phyloP scores from a whole-genome alignment of 2,797 vertebrate genomes.

The Pangasius macronema region DNA sequence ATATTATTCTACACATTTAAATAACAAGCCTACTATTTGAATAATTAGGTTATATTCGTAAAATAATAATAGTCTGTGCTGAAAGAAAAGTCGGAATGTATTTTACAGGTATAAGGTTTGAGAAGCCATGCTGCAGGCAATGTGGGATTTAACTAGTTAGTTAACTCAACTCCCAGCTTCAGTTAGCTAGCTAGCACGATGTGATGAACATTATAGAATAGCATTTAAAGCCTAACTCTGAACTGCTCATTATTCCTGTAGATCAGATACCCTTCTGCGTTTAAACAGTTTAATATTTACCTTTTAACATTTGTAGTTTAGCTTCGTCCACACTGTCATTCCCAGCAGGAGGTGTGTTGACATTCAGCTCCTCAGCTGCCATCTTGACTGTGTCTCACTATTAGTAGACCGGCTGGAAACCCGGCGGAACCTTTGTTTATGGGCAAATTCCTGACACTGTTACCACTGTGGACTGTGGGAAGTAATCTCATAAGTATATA shows the following conservation, averaged over 20 bases:
- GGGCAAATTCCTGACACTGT: not conserved
- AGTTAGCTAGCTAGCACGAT: no score
- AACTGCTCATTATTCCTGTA: not conserved
- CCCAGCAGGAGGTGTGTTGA: not conserved
- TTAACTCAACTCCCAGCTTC: not conserved
- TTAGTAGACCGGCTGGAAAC: constrained; percentile 62
- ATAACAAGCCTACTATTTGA: not conserved
- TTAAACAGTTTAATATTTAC: constrained; percentile 31
- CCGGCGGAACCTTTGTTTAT: constrained; percentile 37
- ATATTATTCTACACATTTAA: not conserved
- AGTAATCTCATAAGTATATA: not conserved
- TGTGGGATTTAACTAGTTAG: not conserved
- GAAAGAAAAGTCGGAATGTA: not conserved
- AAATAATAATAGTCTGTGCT: not conserved
- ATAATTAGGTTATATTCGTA: not conserved
- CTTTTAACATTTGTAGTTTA: constrained; percentile 64
- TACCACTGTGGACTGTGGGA: no score
- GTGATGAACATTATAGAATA: not conserved
- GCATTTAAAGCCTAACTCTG: not conserved
- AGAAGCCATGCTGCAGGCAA: not conserved
- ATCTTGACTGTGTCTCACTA: constrained; percentile 61
- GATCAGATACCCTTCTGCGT: not conserved
- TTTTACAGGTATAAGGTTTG: not conserved
- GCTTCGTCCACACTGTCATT: constrained; percentile 30
- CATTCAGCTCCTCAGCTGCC: constrained; percentile 46